Evolutionary conservation across 2,888 invertebrate genomes (phyloP).

Genomic region (Drosophila acutilabella): DNA sequence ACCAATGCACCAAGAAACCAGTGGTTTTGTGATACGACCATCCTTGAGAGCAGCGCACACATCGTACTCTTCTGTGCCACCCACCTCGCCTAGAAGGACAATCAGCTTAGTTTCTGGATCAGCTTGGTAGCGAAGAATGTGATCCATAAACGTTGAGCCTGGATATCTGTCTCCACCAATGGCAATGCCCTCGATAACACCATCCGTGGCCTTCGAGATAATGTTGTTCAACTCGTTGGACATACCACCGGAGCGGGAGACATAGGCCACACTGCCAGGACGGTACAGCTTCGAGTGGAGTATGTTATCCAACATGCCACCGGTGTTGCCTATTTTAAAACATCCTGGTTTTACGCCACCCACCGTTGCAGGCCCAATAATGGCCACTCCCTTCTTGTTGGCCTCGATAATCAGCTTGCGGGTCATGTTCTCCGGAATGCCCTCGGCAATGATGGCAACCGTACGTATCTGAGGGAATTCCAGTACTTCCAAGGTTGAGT

Average conservation of each 20-base stretch:
- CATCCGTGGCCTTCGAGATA: conserved; percentile 97
- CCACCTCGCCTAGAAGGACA: conserved; percentile 98
- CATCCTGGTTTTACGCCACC: conserved; percentile 99
- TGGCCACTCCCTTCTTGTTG: conserved; percentile 92
- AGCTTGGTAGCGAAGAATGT: conserved; percentile 93
- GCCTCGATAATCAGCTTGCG: conserved; percentile 95
- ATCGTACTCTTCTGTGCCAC: conserved; percentile 98
- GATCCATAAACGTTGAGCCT: conserved; percentile 99
- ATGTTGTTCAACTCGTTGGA: conserved; percentile 99
- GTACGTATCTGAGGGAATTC: conserved; percentile 97
- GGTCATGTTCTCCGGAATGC: conserved; percentile 99
- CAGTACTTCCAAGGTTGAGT: conserved; percentile 97
- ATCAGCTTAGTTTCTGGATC: conserved; percentile 96
- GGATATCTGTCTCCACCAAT: conserved; percentile 99
- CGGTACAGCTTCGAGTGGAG: conserved; percentile 98
- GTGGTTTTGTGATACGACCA: conserved; percentile 94
- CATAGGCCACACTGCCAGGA: conserved; percentile 99
- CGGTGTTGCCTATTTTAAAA: conserved; percentile 99
- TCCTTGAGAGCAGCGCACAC: conserved; percentile 94
- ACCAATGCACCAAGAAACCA: conserved; percentile 99
- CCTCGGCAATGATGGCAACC: conserved; percentile 99
- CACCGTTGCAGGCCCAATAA: conserved; percentile 97
- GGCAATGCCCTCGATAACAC: conserved; percentile 98
- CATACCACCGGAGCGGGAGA: conserved; percentile 99
- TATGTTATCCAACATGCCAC: conserved; percentile 99